These are phyloP conservation scores for Nerophis ophidion DNA, from an alignment of 2,113 vertebrate species.

Conservation along the genomic window DNA sequence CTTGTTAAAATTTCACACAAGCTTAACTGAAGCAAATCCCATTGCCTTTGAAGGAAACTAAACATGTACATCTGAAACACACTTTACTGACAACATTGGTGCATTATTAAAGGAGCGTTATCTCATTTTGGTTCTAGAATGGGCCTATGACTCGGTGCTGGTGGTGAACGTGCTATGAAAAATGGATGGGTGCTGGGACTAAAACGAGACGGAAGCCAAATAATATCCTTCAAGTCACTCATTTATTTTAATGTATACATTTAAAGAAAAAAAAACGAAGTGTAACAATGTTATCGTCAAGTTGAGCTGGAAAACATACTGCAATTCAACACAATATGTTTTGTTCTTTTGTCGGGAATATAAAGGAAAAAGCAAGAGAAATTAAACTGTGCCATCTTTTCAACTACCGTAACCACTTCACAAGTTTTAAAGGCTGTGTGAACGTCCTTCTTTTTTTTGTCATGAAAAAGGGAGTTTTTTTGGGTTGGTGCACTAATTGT, in stretches of 20 bases:
- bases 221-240: conserved; percentile 64
- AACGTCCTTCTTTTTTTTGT: no score
- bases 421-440: conserved; percentile 20
- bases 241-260: conserved; percentile 45
- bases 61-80: conserved; percentile 7
- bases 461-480: no score
- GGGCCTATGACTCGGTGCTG: conserved; percentile 27
- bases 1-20: conserved; percentile 20
- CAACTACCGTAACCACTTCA: conserved; percentile 12
- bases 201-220: conserved; percentile 65
- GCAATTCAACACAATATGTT: conserved; percentile 20
- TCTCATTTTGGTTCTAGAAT: conserved; percentile 22
- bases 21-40: conserved; percentile 26
- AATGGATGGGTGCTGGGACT: conserved; percentile 62
- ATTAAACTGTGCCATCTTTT: conserved; percentile 24
- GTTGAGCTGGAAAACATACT: conserved; percentile 14
- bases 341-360: conserved; percentile 31
- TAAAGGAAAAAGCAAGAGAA: conserved; percentile 25
- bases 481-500: no score
- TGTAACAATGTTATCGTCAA: conserved; percentile 7
- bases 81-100: not conserved
- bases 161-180: conserved; percentile 56
- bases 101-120: not conserved
- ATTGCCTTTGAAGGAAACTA: not conserved
- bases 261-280: conserved; percentile 15